Evolutionary conservation across 2,888 invertebrate species (phyloP).

Genomic region (Limnephilus rhombicus): DNA sequence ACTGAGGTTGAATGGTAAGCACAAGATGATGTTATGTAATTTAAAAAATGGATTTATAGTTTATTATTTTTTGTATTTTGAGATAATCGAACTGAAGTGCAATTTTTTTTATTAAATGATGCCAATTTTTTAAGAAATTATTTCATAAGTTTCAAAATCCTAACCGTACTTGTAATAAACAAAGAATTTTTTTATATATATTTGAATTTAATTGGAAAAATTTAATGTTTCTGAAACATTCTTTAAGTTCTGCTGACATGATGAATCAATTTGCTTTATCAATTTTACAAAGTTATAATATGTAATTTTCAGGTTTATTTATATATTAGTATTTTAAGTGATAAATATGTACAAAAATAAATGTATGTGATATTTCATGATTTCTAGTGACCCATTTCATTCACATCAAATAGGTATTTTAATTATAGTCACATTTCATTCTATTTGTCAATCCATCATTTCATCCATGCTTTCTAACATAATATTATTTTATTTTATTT

Average conservation of each 20-base stretch:
- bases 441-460: background rate
- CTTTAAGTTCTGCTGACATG: background rate
- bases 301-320: background rate
- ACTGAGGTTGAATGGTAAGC: background rate
- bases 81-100: background rate
- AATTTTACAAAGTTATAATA: background rate
- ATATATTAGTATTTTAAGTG: constrained; percentile 15
- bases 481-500: too few species aligned
- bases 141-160: background rate
- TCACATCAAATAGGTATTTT: background rate
- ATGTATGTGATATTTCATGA: constrained; percentile 21
- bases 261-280: background rate
- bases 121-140: background rate
- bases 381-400: background rate
- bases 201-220: background rate
- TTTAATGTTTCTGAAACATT: background rate
- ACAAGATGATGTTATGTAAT: background rate
- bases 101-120: background rate
- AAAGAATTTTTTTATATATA: background rate
- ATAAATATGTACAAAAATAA: constrained; percentile 7
- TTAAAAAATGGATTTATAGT: background rate
- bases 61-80: background rate
- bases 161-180: background rate
- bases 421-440: background rate
- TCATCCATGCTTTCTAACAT: background rate